Percentiles rank a stretch among this genome's conserved stretches.
Evolutionary conservation across 2,888 invertebrate genomes (phyloP).

Genomic region (Exocentrus adspersus): DNA sequence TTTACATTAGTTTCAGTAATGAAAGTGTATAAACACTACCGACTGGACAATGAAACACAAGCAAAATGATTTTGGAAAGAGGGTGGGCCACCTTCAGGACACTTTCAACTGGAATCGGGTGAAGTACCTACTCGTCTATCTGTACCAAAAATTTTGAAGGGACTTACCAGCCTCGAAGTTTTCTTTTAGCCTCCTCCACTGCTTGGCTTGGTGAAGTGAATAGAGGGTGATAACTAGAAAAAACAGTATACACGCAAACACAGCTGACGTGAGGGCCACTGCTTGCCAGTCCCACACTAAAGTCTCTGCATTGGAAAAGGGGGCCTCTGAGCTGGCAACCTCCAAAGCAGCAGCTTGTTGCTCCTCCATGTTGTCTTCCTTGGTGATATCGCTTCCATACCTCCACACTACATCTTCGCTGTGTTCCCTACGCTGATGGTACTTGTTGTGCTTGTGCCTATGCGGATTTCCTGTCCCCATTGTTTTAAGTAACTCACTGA

Average conservation of each 20-base stretch:
- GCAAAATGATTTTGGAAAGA: too few species aligned
- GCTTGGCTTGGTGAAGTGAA: constrained; percentile 80
- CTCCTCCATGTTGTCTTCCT: constrained; percentile 25
- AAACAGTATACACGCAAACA: constrained; percentile 81
- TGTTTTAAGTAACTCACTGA: constrained; percentile 43
- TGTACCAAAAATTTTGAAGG: too few species aligned
- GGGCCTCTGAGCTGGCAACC: constrained; percentile 59
- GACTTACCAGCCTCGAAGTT: constrained; percentile 80
- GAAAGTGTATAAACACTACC: too few species aligned
- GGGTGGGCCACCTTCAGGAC: too few species aligned
- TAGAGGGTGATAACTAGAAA: constrained; percentile 81
- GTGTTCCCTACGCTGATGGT: constrained; percentile 44
- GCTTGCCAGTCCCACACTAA: constrained; percentile 79
- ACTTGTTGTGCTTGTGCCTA: constrained; percentile 49
- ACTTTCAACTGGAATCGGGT: too few species aligned
- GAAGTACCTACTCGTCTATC: too few species aligned
- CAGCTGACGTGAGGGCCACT: constrained; percentile 76
- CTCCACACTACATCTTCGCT: constrained; percentile 43
- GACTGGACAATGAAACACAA: too few species aligned
- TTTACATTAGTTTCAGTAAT: too few species aligned
- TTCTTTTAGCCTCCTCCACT: constrained; percentile 82
- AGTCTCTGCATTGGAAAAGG: constrained; percentile 64
- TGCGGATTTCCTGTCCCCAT: constrained; percentile 40
- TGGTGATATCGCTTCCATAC: constrained; percentile 41
- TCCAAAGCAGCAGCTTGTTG: constrained; percentile 50